These are phyloP conservation scores for Urosaurus nigricauda DNA, from an alignment of 2,797 vertebrate genomes.

Conservation along the genomic window DNA sequence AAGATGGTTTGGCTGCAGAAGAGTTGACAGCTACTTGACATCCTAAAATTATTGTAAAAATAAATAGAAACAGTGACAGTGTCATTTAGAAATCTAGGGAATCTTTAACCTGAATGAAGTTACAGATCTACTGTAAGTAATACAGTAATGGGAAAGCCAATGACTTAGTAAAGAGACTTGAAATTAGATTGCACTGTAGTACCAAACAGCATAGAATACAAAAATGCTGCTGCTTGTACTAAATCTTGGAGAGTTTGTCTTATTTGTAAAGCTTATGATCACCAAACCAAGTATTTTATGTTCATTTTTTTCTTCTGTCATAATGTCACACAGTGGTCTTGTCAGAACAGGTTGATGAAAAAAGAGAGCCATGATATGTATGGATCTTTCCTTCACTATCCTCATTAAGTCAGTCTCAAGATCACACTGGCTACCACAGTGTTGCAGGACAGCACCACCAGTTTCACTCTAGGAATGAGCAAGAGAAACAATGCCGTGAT, in stretches of 20 bases:
- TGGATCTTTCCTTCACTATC: not conserved
- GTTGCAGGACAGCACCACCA: too few relatives aligned
- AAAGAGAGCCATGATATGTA: not conserved
- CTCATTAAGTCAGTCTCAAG: too few relatives aligned
- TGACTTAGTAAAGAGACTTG: conserved; percentile 55
- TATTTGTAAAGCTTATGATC: not conserved
- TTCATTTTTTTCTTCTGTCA: not conserved
- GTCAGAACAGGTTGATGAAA: not conserved
- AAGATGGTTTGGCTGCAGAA: conserved; percentile 64
- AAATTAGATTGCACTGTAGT: conserved; percentile 58
- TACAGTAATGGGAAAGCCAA: conserved; percentile 69
- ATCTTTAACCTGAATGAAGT: conserved; percentile 50
- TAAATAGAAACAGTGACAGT: conserved; percentile 66
- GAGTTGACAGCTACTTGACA: conserved; percentile 67
- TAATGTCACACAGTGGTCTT: not conserved
- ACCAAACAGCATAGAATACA: conserved; percentile 48
- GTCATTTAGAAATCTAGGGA: conserved; percentile 72
- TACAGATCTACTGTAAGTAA: conserved; percentile 63
- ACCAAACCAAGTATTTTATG: not conserved
- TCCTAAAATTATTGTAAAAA: conserved; percentile 70
- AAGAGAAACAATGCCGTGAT: too few relatives aligned
- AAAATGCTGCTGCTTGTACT: not conserved
- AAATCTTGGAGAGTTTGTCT: conserved; percentile 44
- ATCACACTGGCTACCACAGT: too few relatives aligned
- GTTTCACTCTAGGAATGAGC: too few relatives aligned